Base-by-base conservation (phyloP, 2,888 invertebrate species). In the Campopleginae sp. region DNA sequence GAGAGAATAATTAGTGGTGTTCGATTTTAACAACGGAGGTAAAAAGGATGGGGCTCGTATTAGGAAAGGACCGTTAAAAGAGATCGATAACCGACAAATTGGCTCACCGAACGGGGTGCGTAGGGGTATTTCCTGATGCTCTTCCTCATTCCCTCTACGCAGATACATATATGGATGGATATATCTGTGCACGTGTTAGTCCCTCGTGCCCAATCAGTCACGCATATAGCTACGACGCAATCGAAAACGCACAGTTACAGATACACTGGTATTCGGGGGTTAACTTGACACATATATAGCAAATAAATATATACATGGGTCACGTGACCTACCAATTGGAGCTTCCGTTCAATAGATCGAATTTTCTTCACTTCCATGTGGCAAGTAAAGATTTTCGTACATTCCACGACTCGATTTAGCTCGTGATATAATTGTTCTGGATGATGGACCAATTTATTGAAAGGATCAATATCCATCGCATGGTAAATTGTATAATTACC, bases 171-270 rank as follows among this genome's bases (percentile, higher is more conserved):
- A 71, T 4, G 10, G 31, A n/a, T 54, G 61, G 72, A 80, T 65
- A 65, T 72, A 8, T 61, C 14, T 46, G 5, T 63, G n/a, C 54
- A 33, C 51, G 46, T 48, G 90, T 88, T 88, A 89, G 89, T 90
- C 90, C 89, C 90, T 85, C 82, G 89, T 88, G 89, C 79, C 89
- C 89, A 87, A 90, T 89, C 88, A 87, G 88, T 90, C 91, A 90
- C 90, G 88, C 87, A 87, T 87, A 87, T 87, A 87, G 89, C 85
- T 74, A 81, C 87, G 86, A 86, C 88, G 85, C 84, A 75, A 81
- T 66, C 80, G 33, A 70, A 68, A 63, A 68, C 44, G 58, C 48
- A 51, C 68, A n/a, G 17, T 58, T 19, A 54, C 12, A 74, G 19
- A 33, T 71, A 33, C n/a, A 71, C 4, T 8, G 6, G 33, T 54